A percentile compares a stretch with the other conserved stretches of the same genome.
phyloP scores from a whole-genome alignment of 2,797 vertebrate species.

The Coendou prehensilis region DNA sequence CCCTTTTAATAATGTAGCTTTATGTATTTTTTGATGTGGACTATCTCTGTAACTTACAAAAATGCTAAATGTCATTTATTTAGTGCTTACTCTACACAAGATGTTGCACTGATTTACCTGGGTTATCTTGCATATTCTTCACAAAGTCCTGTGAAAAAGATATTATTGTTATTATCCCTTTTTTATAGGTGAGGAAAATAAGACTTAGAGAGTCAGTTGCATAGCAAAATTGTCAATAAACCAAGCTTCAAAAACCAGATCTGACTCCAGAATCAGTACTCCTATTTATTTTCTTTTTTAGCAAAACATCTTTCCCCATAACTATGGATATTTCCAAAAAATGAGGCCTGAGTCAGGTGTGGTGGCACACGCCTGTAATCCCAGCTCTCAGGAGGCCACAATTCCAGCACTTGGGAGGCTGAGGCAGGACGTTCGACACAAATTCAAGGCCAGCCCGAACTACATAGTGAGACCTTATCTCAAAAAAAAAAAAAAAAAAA shows the following conservation, averaged over 20 bases:
- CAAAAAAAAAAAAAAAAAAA: no score
- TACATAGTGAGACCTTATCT: no score
- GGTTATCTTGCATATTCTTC: slow-evolving; percentile 8
- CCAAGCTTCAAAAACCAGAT: neutral
- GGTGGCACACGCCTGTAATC: no score
- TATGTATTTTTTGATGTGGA: neutral
- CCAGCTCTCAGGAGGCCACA: no score
- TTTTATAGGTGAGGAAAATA: slow-evolving; percentile 2
- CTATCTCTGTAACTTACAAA: neutral
- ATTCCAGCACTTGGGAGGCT: no score
- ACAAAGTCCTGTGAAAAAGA: neutral
- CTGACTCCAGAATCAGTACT: neutral
- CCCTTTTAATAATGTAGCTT: neutral
- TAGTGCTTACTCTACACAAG: neutral
- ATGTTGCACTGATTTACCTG: neutral
- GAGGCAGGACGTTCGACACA: no score
- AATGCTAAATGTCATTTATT: slow-evolving; percentile 27
- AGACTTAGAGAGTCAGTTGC: neutral
- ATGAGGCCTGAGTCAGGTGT: neutral
- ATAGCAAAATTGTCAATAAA: neutral
- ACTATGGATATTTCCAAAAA: neutral
- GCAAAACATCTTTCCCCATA: neutral
- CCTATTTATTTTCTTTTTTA: neutral
- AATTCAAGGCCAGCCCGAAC: no score
- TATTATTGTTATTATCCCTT: neutral